Conservation (phyloP, 2,888 invertebrate genomes). For the Andrena bucephala region DNA sequence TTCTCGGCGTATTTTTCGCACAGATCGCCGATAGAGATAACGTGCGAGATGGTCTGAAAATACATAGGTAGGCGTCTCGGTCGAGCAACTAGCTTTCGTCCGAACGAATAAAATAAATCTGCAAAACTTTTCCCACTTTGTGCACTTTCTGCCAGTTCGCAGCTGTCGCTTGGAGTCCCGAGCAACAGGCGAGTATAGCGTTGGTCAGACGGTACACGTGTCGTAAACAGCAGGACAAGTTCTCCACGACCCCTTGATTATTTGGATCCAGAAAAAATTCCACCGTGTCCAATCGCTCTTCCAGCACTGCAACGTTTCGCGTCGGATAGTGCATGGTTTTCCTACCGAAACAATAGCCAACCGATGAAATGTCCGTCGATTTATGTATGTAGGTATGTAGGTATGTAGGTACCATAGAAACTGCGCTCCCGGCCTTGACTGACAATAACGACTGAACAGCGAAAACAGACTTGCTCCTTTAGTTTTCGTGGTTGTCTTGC, state of each 20-base stretch:
- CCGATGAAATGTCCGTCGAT: neutral
- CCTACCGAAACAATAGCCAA: slow-evolving; percentile 83
- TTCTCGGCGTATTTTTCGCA: slow-evolving; percentile 66
- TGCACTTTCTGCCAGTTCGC: slow-evolving; percentile 78
- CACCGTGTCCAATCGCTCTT: slow-evolving; percentile 89
- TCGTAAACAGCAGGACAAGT: slow-evolving; percentile 77
- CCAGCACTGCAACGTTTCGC: slow-evolving; percentile 87
- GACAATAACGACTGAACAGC: slow-evolving; percentile 89
- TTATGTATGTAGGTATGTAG: too few relatives aligned
- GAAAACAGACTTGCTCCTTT: slow-evolving; percentile 92
- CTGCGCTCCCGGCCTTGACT: slow-evolving; percentile 89
- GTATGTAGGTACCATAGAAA: slow-evolving; percentile 86
- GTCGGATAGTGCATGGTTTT: slow-evolving; percentile 90
- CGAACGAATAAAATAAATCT: too few relatives aligned
- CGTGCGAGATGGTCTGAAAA: slow-evolving; percentile 74
- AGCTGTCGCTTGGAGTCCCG: slow-evolving; percentile 75
- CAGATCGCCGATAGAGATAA: slow-evolving; percentile 78
- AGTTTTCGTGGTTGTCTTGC: slow-evolving; percentile 86
- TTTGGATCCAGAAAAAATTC: slow-evolving; percentile 88
- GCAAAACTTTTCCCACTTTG: slow-evolving; percentile 64
- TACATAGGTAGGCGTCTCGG: too few relatives aligned
- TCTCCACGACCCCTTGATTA: slow-evolving; percentile 88
- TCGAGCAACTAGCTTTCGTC: too few relatives aligned
- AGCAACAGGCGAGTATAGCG: slow-evolving; percentile 72
- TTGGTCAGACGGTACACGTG: slow-evolving; percentile 73